Evolutionary conservation across 2,888 invertebrate species (phyloP), one percentile per base, ranked within the genome.

Genomic region (Limnephilus auricula): DNA sequence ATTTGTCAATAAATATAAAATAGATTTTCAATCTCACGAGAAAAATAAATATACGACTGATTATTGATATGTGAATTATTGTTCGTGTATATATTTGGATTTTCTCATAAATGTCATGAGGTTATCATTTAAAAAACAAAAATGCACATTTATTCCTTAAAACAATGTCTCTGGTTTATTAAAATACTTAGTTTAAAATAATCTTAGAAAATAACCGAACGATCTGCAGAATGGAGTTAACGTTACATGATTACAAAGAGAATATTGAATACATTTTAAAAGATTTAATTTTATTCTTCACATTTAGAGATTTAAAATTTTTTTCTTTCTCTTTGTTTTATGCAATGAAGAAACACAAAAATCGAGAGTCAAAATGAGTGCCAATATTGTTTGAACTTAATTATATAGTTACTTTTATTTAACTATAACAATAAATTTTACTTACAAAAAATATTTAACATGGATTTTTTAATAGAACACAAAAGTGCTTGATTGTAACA

Each of bases 1-100:
- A 65, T 65, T 65, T 65, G 65, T 65, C 65, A 65, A n/a, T 65
- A 65, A 65, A 65, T 65, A 65, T 65, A 65, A 65, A 65, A 65
- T 6, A 65, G 65, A 65, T 25, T 25, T 65, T 25, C 25, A 65
- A 65, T 65, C 65, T 65, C 65, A 65, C 65, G 65, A 65, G 65
- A 65, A 25, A 65, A 65, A 65, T 65, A 65, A 65, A 65, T 25
- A 65, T 65, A 65, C 65, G 65, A 65, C 65, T n/a, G 65, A 65
- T 65, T 65, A 65, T 65, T 65, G 65, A 65, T 65, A 65, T 65
- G 65, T 65, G 65, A 65, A 65, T 25, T 65, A 65, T 65, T 65
- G 65, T 65, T 65, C 25, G 9, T 25, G 65, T 65, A 65, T n/a
- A 65, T 65, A 65, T 65, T 65, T 65, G 25, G 65, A 65, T 65